Base-by-base conservation (phyloP, 2,888 invertebrate species). In the Tinea pellionella region DNA sequence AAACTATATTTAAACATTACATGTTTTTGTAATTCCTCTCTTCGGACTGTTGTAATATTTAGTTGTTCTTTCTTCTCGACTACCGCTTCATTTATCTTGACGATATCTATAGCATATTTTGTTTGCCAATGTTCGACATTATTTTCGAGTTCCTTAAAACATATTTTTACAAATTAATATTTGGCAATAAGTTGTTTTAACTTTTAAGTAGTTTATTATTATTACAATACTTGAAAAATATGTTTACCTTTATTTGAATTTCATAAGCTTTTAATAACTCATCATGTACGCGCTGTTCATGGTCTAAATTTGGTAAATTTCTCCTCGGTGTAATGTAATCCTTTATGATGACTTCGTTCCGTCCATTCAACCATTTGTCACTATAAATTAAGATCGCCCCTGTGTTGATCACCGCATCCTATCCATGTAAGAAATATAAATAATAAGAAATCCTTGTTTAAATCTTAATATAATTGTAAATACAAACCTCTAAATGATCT, bases 121-220 rank as follows among this genome's bases (percentile, higher is more conserved):
- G 66, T 59, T 78, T 64, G 89, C 89, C 73, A 97, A 82, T 68
- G 89, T 78, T 71, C 90, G 85, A 72, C 89, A 88, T 65, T 93
- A 77, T 70, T 93, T 84, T 87, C 93, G 80, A 59, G 94, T 91
- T 82, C 97, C 97, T 74, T 57, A 24, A 43, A 47, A 59, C 29
- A 29, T 24, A 30, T 24, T 24, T 24, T 24, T 24, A 24, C 2
- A 53, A 3, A 3, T 13, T n/a, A 53, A n/a, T n/a, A n/a, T n/a
- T n/a, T n/a, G n/a, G n/a, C n/a, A n/a, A n/a, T n/a, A n/a, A n/a
- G n/a, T n/a, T n/a, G n/a, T n/a, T n/a, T n/a, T n/a, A n/a, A n/a
- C n/a, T n/a, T n/a, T n/a, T n/a, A n/a, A n/a, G n/a, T n/a, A n/a
- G n/a, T n/a, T n/a, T n/a, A n/a, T n/a, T n/a, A n/a, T n/a, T n/a